phyloP scores from a whole-genome alignment of 2,888 invertebrate genomes.

The Boloria euphrosyne region DNA sequence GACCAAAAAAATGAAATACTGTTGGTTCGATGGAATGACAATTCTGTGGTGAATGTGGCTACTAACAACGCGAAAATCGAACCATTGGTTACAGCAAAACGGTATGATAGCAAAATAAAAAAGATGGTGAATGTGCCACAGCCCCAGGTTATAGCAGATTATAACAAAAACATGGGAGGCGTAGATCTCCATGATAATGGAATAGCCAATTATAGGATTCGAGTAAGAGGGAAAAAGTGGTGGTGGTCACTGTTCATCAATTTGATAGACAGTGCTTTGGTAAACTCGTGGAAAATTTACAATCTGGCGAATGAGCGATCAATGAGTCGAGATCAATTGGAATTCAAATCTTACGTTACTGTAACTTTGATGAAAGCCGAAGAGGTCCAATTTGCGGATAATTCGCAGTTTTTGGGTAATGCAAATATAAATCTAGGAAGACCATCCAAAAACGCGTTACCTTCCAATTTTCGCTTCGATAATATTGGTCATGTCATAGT shows the following conservation, averaged over 20 bases:
- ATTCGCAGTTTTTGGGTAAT: conserved; percentile 27
- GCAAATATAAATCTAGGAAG: conserved; percentile 24
- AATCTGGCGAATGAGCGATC: conserved; percentile 24
- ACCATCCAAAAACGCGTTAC: conserved; percentile 23
- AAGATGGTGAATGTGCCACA: no score
- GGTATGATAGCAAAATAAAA: no score
- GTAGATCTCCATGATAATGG: no score
- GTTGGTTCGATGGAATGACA: no score
- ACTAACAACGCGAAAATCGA: no score
- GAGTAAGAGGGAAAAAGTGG: conserved; percentile 20
- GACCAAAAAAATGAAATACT: no score
- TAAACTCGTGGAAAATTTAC: conserved; percentile 24
- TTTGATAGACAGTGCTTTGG: conserved; percentile 21
- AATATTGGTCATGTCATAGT: conserved; percentile 25
- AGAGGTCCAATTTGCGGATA: conserved; percentile 22
- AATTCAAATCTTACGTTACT: conserved; percentile 25
- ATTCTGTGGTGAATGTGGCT: no score
- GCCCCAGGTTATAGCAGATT: no score
- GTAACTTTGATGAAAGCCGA: conserved; percentile 21
- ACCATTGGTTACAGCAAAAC: no score
- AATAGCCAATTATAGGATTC: conserved; percentile 3
- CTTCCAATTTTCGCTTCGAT: conserved; percentile 20
- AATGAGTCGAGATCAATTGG: conserved; percentile 21
- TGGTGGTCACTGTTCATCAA: conserved; percentile 23
- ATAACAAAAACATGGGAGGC: no score